phyloP scores from a whole-genome alignment of 2,797 vertebrate genomes.

The Champsocephalus gunnari region DNA sequence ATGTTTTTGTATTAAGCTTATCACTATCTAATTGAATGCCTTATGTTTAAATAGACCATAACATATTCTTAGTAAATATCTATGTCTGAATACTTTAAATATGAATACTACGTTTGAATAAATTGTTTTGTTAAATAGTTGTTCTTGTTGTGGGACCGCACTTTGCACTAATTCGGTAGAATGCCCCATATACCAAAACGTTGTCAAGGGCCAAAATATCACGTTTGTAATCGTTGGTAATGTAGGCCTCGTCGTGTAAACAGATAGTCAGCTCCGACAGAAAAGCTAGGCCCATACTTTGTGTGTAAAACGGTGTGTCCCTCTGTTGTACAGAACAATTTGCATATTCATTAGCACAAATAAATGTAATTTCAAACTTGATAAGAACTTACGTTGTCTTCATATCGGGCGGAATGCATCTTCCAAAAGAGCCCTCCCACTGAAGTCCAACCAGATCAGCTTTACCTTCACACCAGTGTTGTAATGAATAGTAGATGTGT shows the following conservation, averaged over 20 bases:
- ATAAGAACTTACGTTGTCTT: conserved; percentile 62
- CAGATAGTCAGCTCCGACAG: not conserved
- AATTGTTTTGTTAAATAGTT: too few species aligned
- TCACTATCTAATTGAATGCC: too few species aligned
- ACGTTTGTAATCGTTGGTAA: not conserved
- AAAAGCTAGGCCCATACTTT: too few species aligned
- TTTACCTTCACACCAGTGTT: not conserved
- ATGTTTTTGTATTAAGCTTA: too few species aligned
- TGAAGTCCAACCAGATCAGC: conserved; percentile 13
- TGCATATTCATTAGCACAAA: not conserved
- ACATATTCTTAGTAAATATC: too few species aligned
- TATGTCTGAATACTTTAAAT: too few species aligned
- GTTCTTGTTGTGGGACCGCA: too few species aligned
- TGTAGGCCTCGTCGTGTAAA: not conserved
- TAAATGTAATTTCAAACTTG: rapidly evolving
- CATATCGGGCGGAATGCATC: conserved; percentile 70
- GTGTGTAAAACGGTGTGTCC: not conserved
- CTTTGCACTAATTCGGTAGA: too few species aligned
- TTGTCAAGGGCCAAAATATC: not conserved
- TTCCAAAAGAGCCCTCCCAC: not conserved
- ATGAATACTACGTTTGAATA: too few species aligned
- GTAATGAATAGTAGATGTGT: not conserved
- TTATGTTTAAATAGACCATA: too few species aligned
- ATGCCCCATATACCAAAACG: not conserved
- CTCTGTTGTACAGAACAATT: not conserved